Percentiles rank a stretch among this genome's conserved stretches.
These are phyloP conservation scores for Apamea sordens DNA, from an alignment of 2,888 invertebrate species.

Conservation along the genomic window DNA sequence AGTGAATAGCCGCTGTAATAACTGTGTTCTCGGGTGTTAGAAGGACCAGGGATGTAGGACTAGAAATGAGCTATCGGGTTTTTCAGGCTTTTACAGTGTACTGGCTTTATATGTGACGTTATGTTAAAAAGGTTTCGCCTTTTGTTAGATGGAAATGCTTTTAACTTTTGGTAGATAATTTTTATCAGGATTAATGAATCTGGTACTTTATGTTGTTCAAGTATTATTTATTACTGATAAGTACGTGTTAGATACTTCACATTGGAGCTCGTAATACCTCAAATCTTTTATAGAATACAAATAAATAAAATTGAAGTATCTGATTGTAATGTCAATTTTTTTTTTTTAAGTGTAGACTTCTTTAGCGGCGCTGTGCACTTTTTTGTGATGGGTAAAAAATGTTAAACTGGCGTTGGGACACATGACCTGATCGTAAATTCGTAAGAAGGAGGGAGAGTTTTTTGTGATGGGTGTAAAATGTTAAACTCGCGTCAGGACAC, in stretches of 20 bases:
- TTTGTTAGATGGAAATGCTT: constrained; percentile 26
- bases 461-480: too few relatives aligned
- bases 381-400: too few relatives aligned
- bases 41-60: neutral
- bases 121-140: constrained; percentile 22
- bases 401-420: too few relatives aligned
- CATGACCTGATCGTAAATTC: too few relatives aligned
- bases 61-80: neutral
- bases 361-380: too few relatives aligned
- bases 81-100: neutral
- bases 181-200: constrained; percentile 18
- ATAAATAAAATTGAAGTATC: neutral
- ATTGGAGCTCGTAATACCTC: neutral
- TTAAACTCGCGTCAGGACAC: too few relatives aligned
- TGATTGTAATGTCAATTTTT: neutral
- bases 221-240: constrained; percentile 1
- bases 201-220: neutral
- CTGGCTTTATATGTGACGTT: neutral
- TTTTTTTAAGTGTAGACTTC: too few relatives aligned
- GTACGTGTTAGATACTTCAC: neutral
- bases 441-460: too few relatives aligned
- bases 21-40: too few relatives aligned
- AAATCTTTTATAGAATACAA: neutral
- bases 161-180: constrained; percentile 25
- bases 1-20: neutral